phyloP scores from a whole-genome alignment of 2,113 vertebrate genomes.

The Calyptomena viridis region DNA sequence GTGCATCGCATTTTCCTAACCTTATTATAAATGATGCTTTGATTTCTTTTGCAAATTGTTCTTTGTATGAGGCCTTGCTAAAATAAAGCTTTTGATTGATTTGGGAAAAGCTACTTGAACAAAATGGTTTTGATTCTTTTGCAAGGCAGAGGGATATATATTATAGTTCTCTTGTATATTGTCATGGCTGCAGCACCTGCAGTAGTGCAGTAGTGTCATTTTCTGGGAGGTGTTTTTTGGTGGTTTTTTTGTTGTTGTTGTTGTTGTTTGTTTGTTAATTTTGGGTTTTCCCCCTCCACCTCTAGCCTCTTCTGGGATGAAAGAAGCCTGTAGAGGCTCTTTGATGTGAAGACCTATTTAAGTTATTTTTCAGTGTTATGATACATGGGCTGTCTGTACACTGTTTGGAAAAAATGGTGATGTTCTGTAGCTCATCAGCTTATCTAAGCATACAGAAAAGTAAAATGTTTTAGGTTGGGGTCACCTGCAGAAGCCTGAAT shows the following conservation, averaged over 20 bases:
- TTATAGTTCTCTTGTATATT: not conserved
- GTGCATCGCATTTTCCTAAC: not conserved
- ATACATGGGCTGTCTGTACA: not conserved
- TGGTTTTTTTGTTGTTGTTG: not conserved
- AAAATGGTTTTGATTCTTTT: not conserved
- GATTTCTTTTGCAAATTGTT: not conserved
- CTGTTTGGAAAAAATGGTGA: not conserved
- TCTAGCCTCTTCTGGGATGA: not conserved
- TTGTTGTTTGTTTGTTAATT: not conserved
- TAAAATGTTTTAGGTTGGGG: not conserved
- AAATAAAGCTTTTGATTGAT: not conserved
- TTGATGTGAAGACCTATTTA: not conserved
- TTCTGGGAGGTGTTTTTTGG: not conserved
- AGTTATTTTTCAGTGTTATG: not conserved
- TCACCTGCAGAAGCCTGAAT: not conserved
- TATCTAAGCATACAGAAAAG: not conserved
- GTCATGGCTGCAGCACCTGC: not conserved
- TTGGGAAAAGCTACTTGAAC: not conserved
- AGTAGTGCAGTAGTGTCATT: fast-evolving
- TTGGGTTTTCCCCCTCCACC: not conserved
- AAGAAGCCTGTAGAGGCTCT: not conserved
- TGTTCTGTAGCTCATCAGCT: not conserved
- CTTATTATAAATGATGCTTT: not conserved
- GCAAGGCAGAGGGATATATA: not conserved
- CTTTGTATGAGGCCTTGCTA: not conserved